These are phyloP conservation scores for Cephalopachus bancanus DNA, from an alignment of 2,797 vertebrate genomes.

Conservation along the genomic window DNA sequence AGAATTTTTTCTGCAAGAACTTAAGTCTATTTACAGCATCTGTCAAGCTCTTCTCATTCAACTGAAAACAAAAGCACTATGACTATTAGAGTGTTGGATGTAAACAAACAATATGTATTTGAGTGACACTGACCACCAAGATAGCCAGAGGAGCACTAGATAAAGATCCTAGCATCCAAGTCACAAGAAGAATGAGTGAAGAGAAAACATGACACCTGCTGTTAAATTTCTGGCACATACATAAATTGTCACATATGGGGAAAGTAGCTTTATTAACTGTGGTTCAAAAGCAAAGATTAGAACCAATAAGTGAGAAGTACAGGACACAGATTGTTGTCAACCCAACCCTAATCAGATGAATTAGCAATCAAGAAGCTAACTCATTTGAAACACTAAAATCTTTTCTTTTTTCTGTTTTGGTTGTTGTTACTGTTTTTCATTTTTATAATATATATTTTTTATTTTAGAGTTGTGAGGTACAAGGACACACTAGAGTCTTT, in stretches of 20 bases:
- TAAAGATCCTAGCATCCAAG: not conserved
- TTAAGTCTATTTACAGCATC: not conserved
- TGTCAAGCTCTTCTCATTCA: not conserved
- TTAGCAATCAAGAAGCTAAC: not conserved
- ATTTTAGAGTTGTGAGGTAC: too few species aligned
- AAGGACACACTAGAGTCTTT: not conserved
- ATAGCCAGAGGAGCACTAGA: not conserved
- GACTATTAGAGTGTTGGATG: not conserved
- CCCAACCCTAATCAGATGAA: not conserved
- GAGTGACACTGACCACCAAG: not conserved
- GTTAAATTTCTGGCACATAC: not conserved
- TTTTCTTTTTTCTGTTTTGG: not conserved
- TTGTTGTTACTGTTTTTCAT: too few species aligned
- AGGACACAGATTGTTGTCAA: not conserved
- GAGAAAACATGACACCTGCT: not conserved
- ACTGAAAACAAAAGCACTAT: not conserved
- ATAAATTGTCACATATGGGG: too few species aligned
- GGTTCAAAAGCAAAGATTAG: not conserved
- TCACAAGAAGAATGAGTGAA: not conserved
- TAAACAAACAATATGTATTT: not conserved
- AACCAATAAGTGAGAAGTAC: not conserved
- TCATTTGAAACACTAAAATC: not conserved
- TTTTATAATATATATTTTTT: too few species aligned
- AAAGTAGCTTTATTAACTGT: not conserved
- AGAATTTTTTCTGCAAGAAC: not conserved